Conservation (phyloP, 2,888 invertebrate genomes). For the Leptopterna dolabrata region DNA sequence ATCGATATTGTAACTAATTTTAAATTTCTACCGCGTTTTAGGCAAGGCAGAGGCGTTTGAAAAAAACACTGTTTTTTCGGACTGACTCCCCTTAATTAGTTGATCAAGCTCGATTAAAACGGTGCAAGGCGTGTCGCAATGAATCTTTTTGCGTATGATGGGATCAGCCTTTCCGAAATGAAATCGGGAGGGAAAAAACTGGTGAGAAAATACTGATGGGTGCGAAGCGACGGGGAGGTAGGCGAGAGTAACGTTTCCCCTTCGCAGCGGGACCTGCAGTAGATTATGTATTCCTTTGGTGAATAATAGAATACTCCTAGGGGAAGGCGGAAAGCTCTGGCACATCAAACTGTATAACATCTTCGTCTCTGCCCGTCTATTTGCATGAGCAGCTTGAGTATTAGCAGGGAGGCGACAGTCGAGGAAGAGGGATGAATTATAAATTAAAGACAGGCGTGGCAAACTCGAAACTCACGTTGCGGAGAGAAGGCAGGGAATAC, state of each 20-base stretch:
- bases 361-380: conserved; percentile 32
- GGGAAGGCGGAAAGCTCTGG: neutral
- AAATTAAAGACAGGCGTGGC: conserved; percentile 18
- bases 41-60: no score
- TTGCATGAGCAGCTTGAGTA: conserved; percentile 37
- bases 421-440: conserved; percentile 19
- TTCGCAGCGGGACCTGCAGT: neutral
- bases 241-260: neutral
- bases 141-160: neutral
- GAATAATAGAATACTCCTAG: conserved; percentile 34
- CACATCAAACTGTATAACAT: conserved; percentile 42
- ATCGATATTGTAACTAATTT: no score
- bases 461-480: neutral
- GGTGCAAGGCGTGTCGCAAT: neutral
- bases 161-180: neutral
- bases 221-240: neutral
- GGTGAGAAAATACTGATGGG: neutral
- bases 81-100: no score
- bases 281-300: conserved; percentile 44
- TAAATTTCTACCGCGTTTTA: no score
- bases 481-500: neutral
- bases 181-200: neutral
- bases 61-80: no score
- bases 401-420: conserved; percentile 24
- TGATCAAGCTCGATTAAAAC: no score